Base-by-base conservation (phyloP, 1,140 invertebrate species). In the Drosophila repleta region DNA sequence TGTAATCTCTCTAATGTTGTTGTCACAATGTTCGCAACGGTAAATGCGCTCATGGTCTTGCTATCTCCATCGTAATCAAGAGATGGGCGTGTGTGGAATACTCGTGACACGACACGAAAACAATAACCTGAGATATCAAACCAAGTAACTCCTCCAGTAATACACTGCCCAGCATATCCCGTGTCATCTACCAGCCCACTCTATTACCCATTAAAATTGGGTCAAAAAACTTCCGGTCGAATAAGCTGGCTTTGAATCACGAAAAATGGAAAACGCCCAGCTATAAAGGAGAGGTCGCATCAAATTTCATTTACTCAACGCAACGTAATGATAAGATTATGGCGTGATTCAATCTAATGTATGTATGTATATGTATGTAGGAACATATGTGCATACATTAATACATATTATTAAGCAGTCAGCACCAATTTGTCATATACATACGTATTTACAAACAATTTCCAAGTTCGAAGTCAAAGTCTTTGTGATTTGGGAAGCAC, bases 381-480 rank as follows among this genome's bases (percentile, higher is more conserved):
- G 11, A 10, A 43, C 39, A 43, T 37, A 13, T 37, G 35, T 41
- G n/a, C 15, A 41, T 17, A 43, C 8, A 43, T 17, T 43, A 4
- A 43, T 43, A 43, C 6, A 43, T 41, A 41, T n/a, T 17, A 41
- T 61, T 45, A 20, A 48, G 24, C 37, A 15, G 24, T 15, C 68
- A 52, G 35, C 37, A 24, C 24, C 48, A 68, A 74, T 52, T 68
- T 63, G 37, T 60, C 53, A 53, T 29, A 10, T 39, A 49, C 18
- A 11, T 39, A 51, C 24, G 8, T 39, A 65, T 73, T 81, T 65
- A 24, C 11, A 15, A 58, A 63, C 39, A 35, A 13, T 65, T 58
- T 70, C 11, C 35, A 70, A 74, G 77, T 85, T 76, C 76, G 76
- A 73, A 85, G 76, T 85, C 81, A 76, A 76, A 37, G 37, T 55